These are phyloP conservation scores for Nothocercus nigrocapillus DNA, from an alignment of 2,113 vertebrate species.

Conservation along the genomic window DNA sequence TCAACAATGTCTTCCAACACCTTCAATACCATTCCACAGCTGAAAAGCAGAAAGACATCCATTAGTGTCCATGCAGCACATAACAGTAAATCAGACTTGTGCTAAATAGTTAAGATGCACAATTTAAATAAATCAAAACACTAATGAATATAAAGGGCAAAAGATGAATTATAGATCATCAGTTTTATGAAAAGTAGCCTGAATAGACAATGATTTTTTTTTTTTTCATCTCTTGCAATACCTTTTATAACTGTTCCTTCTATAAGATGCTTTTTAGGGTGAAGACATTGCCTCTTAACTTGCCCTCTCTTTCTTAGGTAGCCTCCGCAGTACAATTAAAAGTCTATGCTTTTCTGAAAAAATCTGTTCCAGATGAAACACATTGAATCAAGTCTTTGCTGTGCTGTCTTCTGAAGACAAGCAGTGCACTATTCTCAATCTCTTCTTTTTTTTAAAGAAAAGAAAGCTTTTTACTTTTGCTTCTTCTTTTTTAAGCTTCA, in stretches of 20 bases:
- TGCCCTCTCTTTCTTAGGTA: not conserved
- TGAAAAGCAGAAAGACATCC: not conserved
- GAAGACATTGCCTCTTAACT: not conserved
- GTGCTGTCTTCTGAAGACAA: not conserved
- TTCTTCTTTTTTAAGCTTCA: not conserved
- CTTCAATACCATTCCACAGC: not conserved
- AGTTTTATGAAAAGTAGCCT: not conserved
- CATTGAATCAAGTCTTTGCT: not conserved
- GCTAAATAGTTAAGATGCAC: not conserved
- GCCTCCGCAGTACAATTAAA: not conserved
- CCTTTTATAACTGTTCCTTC: not conserved
- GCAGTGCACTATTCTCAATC: constrained; percentile 9
- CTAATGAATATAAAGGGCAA: not conserved
- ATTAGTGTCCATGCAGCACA: not conserved
- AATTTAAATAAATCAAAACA: not conserved
- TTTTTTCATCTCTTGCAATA: not conserved
- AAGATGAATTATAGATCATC: not conserved
- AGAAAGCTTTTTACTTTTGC: not conserved
- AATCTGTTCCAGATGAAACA: constrained; percentile 13
- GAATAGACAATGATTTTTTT: not conserved
- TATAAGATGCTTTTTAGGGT: not conserved
- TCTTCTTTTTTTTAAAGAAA: not conserved
- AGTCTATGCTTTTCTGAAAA: constrained; percentile 24
- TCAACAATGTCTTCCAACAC: not conserved
- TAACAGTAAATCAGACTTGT: not conserved